Evolutionary conservation across 2,888 invertebrate genomes (phyloP).

Genomic region (Ferrisia virgata): DNA sequence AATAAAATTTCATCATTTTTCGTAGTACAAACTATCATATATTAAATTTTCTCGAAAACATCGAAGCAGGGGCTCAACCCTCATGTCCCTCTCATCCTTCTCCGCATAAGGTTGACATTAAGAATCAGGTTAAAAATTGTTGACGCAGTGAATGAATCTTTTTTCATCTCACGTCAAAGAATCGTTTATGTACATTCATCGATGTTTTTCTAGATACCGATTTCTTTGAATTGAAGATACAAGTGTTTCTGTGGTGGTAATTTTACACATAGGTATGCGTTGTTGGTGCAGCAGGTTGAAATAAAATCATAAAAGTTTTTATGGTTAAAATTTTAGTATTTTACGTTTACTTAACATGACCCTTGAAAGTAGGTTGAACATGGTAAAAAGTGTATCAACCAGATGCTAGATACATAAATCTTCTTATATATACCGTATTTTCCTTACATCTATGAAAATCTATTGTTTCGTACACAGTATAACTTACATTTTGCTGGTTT

Average conservation of each 20-base stretch:
- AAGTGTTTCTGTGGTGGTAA: background rate
- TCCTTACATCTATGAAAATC: background rate
- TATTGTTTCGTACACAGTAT: background rate
- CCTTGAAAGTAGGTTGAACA: background rate
- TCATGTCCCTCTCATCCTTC: too few relatives aligned
- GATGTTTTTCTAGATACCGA: background rate
- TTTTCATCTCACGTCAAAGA: too few relatives aligned
- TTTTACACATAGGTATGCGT: background rate
- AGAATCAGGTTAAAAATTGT: too few relatives aligned
- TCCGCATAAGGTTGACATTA: too few relatives aligned
- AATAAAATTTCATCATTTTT: too few relatives aligned
- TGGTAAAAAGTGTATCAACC: conserved; percentile 5
- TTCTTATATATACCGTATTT: background rate
- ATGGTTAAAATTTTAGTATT: conserved; percentile 13
- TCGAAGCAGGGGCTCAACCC: too few relatives aligned
- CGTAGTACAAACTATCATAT: too few relatives aligned
- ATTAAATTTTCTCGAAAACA: too few relatives aligned
- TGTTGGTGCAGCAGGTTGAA: background rate
- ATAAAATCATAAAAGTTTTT: conserved; percentile 9
- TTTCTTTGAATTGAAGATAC: background rate
- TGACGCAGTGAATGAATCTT: too few relatives aligned
- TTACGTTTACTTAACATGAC: background rate
- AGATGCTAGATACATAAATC: conserved; percentile 7
- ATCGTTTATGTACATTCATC: too few relatives aligned
- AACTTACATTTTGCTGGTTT: background rate